These are phyloP conservation scores for Temnopleurus reevesii DNA, from an alignment of 53 echinoderm and acorn worm genomes.

Conservation along the genomic window DNA sequence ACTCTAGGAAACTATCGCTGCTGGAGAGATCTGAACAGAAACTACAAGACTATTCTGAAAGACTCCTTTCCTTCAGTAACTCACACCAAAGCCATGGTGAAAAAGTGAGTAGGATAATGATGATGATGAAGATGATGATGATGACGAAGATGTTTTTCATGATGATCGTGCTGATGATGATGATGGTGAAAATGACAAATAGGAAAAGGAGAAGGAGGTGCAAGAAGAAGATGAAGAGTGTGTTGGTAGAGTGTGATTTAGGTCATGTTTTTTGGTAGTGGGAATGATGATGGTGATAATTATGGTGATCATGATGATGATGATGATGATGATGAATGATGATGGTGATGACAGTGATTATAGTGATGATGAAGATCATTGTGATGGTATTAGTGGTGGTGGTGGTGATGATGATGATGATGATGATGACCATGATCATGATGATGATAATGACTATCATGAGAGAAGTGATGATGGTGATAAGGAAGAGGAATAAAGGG, in stretches of 20 bases:
- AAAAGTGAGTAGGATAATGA: slow-evolving; percentile 84
- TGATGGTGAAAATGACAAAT: neutral
- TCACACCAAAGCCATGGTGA: slow-evolving; percentile 93
- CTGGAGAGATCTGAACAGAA: slow-evolving; percentile 93
- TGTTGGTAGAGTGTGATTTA: too few relatives aligned
- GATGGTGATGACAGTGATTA: neutral
- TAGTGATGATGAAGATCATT: neutral
- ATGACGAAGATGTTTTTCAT: neutral
- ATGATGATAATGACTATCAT: neutral
- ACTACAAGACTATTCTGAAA: slow-evolving; percentile 93
- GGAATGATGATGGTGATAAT: too few relatives aligned
- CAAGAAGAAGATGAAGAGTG: neutral
- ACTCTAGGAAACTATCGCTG: slow-evolving; percentile 98
- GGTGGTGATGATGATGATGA: neutral
- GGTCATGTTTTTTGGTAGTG: too few relatives aligned
- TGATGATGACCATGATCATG: neutral
- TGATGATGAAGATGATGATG: neutral
- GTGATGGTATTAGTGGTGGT: neutral
- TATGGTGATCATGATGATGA: neutral
- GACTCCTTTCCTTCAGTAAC: slow-evolving; percentile 96
- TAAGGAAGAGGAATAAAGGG: slow-evolving; percentile 58
- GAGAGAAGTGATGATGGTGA: neutral
- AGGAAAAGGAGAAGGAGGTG: neutral
- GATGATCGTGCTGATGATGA: neutral
- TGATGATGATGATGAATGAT: neutral